phyloP scores from a whole-genome alignment of 2,888 invertebrate species.

The Nomada fucata region DNA sequence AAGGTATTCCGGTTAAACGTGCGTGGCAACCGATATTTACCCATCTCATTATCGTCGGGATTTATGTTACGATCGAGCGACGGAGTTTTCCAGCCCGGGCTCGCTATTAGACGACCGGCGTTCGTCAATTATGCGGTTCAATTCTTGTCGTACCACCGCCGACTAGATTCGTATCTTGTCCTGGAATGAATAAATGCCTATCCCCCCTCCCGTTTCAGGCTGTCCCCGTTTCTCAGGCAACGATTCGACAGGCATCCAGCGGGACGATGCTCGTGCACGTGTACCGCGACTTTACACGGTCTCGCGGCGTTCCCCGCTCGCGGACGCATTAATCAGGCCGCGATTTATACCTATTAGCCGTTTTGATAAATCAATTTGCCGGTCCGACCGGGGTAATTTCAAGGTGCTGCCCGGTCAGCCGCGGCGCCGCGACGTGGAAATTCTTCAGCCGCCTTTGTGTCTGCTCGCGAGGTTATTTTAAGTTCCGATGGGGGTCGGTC shows the following conservation, averaged over 20 bases:
- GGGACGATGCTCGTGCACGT: background rate
- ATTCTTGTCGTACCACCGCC: constrained; percentile 58
- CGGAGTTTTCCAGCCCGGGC: constrained; percentile 58
- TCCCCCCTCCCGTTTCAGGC: background rate
- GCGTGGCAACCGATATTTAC: constrained; percentile 77
- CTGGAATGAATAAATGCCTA: constrained; percentile 64
- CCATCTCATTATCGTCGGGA: constrained; percentile 76
- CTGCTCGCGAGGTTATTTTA: constrained; percentile 49
- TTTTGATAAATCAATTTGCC: constrained; percentile 78
- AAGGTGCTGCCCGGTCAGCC: constrained; percentile 22
- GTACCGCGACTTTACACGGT: constrained; percentile 35
- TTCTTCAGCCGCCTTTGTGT: constrained; percentile 51
- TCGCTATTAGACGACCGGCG: constrained; percentile 67
- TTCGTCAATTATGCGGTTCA: constrained; percentile 75
- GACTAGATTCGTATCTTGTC: constrained; percentile 71
- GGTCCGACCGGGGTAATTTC: constrained; percentile 54
- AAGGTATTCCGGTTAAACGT: constrained; percentile 73
- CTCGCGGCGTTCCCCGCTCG: constrained; percentile 25
- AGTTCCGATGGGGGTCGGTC: constrained; percentile 28
- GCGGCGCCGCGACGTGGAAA: constrained; percentile 45
- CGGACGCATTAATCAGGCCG: constrained; percentile 73
- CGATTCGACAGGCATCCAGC: background rate
- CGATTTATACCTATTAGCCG: constrained; percentile 75
- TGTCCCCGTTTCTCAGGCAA: background rate
- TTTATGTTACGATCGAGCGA: constrained; percentile 74